Conservation (phyloP, 2,797 vertebrate genomes). For the Galago senegalensis region DNA sequence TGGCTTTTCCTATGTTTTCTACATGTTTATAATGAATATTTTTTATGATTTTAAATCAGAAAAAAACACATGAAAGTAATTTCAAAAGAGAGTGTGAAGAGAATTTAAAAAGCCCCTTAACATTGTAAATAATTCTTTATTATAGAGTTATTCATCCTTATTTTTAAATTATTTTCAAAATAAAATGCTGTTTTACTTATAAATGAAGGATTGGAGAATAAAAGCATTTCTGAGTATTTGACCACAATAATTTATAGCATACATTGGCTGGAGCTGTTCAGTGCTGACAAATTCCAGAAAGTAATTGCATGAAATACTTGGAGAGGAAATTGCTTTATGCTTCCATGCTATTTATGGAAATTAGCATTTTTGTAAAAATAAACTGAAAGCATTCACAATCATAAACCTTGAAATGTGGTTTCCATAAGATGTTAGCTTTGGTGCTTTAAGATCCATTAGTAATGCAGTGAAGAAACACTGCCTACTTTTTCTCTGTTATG, state of each 20-base stretch:
- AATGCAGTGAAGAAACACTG: not conserved
- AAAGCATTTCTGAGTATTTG: conserved; percentile 45
- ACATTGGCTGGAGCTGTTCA: conserved; percentile 51
- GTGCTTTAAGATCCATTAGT: conserved; percentile 82
- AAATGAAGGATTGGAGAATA: conserved; percentile 44
- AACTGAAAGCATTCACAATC: conserved; percentile 84
- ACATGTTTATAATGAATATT: not conserved
- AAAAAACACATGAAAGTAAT: not conserved
- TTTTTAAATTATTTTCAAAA: conserved; percentile 11
- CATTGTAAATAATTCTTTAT: not conserved
- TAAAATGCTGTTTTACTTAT: conserved; percentile 45
- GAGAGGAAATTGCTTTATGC: conserved; percentile 86
- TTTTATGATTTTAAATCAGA: conserved; percentile 14
- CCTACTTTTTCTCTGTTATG: not conserved
- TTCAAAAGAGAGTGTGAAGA: not conserved
- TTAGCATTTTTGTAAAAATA: conserved; percentile 87
- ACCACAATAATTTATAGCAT: conserved; percentile 69
- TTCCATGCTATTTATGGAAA: conserved; percentile 89
- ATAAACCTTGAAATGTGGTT: conserved; percentile 85
- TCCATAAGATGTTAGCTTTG: conserved; percentile 85
- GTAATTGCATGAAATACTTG: conserved; percentile 85
- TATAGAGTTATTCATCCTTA: not conserved
- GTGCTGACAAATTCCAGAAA: conserved; percentile 85
- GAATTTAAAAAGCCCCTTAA: not conserved
- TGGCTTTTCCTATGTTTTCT: not conserved